phyloP scores from a whole-genome alignment of 2,113 vertebrate genomes.

The Mobula hypostoma region DNA sequence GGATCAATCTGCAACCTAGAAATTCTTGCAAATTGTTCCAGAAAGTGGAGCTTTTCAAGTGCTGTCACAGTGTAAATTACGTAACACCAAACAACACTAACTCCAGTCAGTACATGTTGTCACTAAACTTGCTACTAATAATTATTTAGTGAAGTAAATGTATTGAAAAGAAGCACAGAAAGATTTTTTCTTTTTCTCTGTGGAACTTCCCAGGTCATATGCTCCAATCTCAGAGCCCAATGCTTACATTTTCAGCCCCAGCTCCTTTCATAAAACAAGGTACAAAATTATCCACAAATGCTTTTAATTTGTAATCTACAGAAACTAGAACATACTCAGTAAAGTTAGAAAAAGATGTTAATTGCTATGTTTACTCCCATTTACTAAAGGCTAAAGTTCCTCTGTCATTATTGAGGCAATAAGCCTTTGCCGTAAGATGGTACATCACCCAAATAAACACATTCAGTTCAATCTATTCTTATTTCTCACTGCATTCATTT shows the following conservation, averaged over 20 bases:
- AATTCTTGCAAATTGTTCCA: neutral
- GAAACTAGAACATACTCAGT: neutral
- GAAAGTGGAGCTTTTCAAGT: neutral
- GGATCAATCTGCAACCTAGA: too few relatives aligned
- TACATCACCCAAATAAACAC: neutral
- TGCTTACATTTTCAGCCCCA: neutral
- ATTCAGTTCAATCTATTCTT: neutral
- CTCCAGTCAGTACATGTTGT: neutral
- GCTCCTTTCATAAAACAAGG: neutral
- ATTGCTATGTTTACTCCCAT: neutral
- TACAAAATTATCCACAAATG: neutral
- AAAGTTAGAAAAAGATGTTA: neutral
- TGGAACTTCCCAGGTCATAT: neutral
- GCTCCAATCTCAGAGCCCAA: neutral
- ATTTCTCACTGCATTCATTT: neutral
- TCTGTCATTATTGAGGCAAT: neutral
- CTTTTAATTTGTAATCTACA: neutral
- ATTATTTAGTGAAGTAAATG: neutral
- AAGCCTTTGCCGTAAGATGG: neutral
- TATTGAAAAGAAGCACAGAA: slow-evolving; percentile 18
- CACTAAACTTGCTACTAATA: neutral
- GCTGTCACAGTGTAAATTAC: neutral
- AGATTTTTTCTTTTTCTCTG: neutral
- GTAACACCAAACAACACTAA: neutral
- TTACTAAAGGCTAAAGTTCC: neutral